phyloP scores from a whole-genome alignment of 1,140 invertebrate species.

The Nephila pilipes region DNA sequence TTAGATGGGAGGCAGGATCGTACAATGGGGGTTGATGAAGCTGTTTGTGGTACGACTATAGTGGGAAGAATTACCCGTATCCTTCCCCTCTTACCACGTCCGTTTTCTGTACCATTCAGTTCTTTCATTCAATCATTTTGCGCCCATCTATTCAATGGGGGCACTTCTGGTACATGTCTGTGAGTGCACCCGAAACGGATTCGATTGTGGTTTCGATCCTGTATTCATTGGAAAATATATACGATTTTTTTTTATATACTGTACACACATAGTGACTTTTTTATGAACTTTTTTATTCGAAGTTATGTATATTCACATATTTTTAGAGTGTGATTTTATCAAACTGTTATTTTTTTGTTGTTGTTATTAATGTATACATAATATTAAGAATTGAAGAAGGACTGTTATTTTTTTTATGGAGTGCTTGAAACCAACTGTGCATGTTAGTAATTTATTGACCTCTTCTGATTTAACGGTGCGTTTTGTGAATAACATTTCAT shows the following conservation, averaged over 20 bases:
- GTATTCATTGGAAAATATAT: neutral
- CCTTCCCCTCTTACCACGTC: constrained; percentile 46
- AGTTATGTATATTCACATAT: constrained; percentile 6
- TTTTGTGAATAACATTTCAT: neutral
- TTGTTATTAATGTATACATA: neutral
- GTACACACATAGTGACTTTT: neutral
- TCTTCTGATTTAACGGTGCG: neutral
- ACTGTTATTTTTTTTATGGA: neutral
- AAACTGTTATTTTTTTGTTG: neutral
- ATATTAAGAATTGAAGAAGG: neutral
- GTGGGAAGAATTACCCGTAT: constrained; percentile 73
- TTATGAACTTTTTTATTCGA: neutral
- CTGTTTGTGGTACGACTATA: constrained; percentile 67
- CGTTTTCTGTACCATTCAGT: constrained; percentile 54
- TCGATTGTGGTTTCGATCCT: constrained; percentile 26
- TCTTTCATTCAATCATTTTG: constrained; percentile 56
- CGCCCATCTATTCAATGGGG: constrained; percentile 34
- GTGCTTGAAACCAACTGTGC: neutral
- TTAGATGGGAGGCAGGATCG: neutral
- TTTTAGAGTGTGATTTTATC: neutral
- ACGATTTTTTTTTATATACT: neutral
- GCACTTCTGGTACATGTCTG: neutral
- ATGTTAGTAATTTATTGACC: neutral
- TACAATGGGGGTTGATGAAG: constrained; percentile 72
- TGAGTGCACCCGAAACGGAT: neutral